Base-by-base conservation (phyloP, 2,797 vertebrate genomes). In the Cryptoblepharus egeriae region DNA sequence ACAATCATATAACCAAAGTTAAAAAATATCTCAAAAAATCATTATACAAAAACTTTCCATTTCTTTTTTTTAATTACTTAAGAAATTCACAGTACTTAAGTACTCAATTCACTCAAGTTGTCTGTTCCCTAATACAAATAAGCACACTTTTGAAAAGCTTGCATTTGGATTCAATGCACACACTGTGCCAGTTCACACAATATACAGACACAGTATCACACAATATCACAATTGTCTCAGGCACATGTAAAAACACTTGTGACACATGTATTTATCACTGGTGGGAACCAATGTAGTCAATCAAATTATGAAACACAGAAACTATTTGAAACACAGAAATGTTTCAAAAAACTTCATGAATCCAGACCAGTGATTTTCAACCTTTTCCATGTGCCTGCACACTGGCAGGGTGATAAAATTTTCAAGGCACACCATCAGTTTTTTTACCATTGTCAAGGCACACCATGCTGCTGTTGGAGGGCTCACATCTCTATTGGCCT, bases 101-200 rank as follows among this genome's bases (percentile, higher is more conserved):
- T n/a, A n/a, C n/a, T n/a, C n/a, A n/a, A n/a, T 85, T 77, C 64
- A 37, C 70, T 87, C 39, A 52, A 13, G 61, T 85, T 86, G 5
- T 81, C 60, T 65, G 1, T 49, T 26, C 2, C 80, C n/a, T 24
- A 79, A 24, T 74, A 22, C 79, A 64, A 69, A 86, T 89, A 87
- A 91, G 83, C 67, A 39, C 26, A 88, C 60, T 3, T 26, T 84
- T 67, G 84, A 85, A 87, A 28, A 74, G 0, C 0, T 45, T 74
- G 77, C 4, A 80, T 90, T 87, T n/a, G 79, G 83, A 86, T 75
- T 71, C 60, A 88, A 85, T 64, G 78, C 20, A 68, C 24, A 24
- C 22, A 22, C 26, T 7, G n/a, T 8, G 18, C 12, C 35, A 55
- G 15, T 55, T 57, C 52, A 5, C 55, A 58, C 64, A 79, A 22